Evolutionary conservation across 2,888 invertebrate species (phyloP).

Genomic region (Andrena bucephala): DNA sequence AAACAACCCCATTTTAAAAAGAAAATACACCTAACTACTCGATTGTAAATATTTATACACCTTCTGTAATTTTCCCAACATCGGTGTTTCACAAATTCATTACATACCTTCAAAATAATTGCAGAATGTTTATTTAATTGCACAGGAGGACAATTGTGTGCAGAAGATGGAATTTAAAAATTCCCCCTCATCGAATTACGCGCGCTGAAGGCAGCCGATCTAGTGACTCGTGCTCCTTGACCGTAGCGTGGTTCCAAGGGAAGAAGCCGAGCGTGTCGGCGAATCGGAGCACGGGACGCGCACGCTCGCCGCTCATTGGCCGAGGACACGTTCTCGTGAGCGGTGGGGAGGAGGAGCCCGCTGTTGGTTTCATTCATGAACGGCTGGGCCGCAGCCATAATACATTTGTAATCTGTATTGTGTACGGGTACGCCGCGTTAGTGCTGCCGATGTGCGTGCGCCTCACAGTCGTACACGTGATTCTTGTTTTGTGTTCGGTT

Average conservation of each 20-base stretch:
- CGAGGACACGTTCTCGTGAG: background rate
- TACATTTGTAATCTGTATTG: conserved; percentile 82
- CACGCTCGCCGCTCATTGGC: conserved; percentile 37
- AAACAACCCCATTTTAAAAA: too few species aligned
- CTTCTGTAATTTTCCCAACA: too few species aligned
- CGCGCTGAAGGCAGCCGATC: conserved; percentile 6
- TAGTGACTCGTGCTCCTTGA: background rate
- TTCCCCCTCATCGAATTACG: too few species aligned
- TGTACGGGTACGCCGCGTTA: conserved; percentile 80
- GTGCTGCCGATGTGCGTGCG: conserved; percentile 82
- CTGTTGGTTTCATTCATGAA: conserved; percentile 84
- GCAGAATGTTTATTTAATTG: too few species aligned
- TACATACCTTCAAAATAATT: too few species aligned
- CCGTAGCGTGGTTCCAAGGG: conserved; percentile 7
- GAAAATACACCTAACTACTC: too few species aligned
- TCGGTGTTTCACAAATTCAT: too few species aligned
- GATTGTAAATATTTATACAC: too few species aligned
- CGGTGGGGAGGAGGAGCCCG: conserved; percentile 58
- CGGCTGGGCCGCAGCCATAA: conserved; percentile 78
- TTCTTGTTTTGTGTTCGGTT: conserved; percentile 73
- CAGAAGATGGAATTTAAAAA: background rate
- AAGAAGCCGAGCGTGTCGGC: background rate
- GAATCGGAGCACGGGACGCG: conserved; percentile 12
- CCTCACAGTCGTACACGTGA: conserved; percentile 77
- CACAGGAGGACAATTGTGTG: too few species aligned